phyloP scores from a whole-genome alignment of 30 jellyfish, hydroid and myxozoan species.

The Turritopsis rubra region DNA sequence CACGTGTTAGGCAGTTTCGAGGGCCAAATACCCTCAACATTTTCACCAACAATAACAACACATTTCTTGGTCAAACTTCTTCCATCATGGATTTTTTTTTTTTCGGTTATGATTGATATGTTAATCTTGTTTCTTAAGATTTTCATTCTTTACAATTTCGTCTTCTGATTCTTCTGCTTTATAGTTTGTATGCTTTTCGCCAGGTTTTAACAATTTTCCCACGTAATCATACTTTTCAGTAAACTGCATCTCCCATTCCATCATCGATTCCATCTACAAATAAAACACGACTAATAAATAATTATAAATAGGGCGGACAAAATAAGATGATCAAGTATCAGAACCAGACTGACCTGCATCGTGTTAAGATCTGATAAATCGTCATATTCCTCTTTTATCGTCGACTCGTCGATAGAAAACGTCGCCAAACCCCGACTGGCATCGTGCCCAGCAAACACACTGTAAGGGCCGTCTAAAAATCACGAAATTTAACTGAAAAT shows the following conservation, averaged over 20 bases:
- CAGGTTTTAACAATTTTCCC: conserved; percentile 81
- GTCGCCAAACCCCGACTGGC: conserved; percentile 96
- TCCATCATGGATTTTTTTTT: background rate
- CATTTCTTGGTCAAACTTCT: background rate
- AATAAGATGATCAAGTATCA: no score
- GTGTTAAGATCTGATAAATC: conserved; percentile 85
- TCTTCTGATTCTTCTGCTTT: conserved; percentile 91
- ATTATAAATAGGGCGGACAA: background rate
- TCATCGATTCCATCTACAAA: conserved; percentile 73
- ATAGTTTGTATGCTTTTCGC: conserved; percentile 71
- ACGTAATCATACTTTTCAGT: conserved; percentile 58
- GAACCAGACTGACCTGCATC: conserved; percentile 68
- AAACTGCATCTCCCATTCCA: conserved; percentile 97
- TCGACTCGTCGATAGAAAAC: conserved; percentile 78
- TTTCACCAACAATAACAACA: background rate
- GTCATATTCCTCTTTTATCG: conserved; percentile 79
- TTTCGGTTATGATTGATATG: background rate
- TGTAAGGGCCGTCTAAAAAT: conserved; percentile 85
- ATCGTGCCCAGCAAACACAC: conserved; percentile 94
- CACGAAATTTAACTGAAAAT: no score
- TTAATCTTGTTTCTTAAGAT: background rate
- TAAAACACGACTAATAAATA: background rate
- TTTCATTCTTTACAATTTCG: conserved; percentile 31
- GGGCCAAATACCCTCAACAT: background rate
- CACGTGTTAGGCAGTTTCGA: background rate